Evolutionary conservation across 2,888 invertebrate genomes (phyloP).

Genomic region (Dicyrtoma fusca): DNA sequence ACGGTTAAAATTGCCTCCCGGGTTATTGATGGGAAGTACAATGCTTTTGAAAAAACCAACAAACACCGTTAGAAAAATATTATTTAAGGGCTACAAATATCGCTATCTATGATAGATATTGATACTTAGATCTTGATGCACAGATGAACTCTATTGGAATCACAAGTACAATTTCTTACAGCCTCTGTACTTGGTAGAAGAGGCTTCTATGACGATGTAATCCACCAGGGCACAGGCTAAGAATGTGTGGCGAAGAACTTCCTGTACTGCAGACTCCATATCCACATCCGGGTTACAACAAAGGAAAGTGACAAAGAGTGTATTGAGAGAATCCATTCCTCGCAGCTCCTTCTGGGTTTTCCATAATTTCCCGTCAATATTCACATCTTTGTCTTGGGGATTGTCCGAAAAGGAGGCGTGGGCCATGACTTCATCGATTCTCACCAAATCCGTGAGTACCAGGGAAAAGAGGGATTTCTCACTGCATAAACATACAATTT

Average conservation of each 20-base stretch:
- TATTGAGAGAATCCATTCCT: slow-evolving; percentile 64
- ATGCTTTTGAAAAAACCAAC: slow-evolving; percentile 37
- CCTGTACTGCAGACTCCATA: slow-evolving; percentile 40
- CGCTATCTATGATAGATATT: too few relatives aligned
- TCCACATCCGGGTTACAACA: slow-evolving; percentile 60
- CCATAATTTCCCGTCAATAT: slow-evolving; percentile 49
- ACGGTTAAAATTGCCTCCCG: slow-evolving; percentile 39
- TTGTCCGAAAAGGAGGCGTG: slow-evolving; percentile 50
- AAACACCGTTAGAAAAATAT: too few relatives aligned
- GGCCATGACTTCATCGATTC: slow-evolving; percentile 43
- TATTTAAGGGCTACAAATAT: too few relatives aligned
- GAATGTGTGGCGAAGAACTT: slow-evolving; percentile 45
- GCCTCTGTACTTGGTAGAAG: slow-evolving; percentile 40
- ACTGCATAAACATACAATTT: too few relatives aligned
- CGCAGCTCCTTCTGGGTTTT: slow-evolving; percentile 54
- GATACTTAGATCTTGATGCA: too few relatives aligned
- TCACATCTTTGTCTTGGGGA: slow-evolving; percentile 43
- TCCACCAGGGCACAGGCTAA: slow-evolving; percentile 42
- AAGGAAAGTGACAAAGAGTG: slow-evolving; percentile 67
- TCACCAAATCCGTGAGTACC: slow-evolving; percentile 45
- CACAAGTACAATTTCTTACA: too few relatives aligned
- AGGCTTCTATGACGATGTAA: slow-evolving; percentile 46
- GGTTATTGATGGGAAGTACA: slow-evolving; percentile 35
- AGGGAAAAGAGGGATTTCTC: slow-evolving; percentile 52
- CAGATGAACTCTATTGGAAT: too few relatives aligned